These are phyloP conservation scores for Antitype chi DNA, from an alignment of 2,888 invertebrate species.

Conservation along the genomic window DNA sequence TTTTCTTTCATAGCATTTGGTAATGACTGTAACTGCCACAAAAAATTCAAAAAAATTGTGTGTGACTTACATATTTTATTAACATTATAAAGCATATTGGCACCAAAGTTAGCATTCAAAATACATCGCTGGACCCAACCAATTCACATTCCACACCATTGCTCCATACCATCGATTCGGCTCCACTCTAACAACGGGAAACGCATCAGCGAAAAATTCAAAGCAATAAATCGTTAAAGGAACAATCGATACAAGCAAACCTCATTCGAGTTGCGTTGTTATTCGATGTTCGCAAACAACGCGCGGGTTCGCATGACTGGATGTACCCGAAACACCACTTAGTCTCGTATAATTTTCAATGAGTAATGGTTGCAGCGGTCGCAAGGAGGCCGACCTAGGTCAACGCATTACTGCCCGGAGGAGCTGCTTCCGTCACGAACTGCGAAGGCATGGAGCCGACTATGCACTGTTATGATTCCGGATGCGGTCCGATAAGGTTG, in stretches of 20 bases:
- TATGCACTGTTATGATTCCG: conserved; percentile 67
- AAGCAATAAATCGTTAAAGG: conserved; percentile 75
- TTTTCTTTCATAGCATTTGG: neutral
- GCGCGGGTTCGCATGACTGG: conserved; percentile 78
- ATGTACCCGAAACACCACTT: conserved; percentile 88
- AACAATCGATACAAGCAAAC: conserved; percentile 74
- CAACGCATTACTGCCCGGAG: conserved; percentile 83
- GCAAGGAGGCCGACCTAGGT: conserved; percentile 83
- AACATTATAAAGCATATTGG: conserved; percentile 1
- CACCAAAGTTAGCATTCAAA: conserved; percentile 32
- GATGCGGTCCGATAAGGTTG: conserved; percentile 58
- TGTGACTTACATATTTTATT: neutral
- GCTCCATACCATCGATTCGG: conserved; percentile 48
- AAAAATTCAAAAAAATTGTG: neutral
- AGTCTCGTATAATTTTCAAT: conserved; percentile 89
- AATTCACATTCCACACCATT: conserved; percentile 60
- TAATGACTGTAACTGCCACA: neutral
- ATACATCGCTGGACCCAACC: conserved; percentile 22
- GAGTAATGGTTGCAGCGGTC: conserved; percentile 82
- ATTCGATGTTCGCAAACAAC: conserved; percentile 69
- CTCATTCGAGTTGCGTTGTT: conserved; percentile 70
- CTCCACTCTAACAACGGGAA: conserved; percentile 66
- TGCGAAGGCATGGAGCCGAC: conserved; percentile 68
- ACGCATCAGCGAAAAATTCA: conserved; percentile 74
- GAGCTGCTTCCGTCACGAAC: conserved; percentile 77